These are phyloP conservation scores for Canis aureus DNA, from an alignment of 2,113 vertebrate species.

Conservation along the genomic window DNA sequence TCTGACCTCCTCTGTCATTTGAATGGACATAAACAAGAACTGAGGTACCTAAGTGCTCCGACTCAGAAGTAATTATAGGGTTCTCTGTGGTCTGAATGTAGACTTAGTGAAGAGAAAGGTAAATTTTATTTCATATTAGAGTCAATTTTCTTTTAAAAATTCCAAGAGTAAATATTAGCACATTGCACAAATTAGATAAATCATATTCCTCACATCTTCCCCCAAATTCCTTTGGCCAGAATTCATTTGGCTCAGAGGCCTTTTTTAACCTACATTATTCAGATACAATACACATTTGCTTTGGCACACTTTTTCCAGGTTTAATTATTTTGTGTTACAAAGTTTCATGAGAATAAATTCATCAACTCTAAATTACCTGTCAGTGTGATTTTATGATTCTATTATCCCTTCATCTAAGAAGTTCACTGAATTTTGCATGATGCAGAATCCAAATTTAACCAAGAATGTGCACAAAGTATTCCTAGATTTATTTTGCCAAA, in stretches of 20 bases:
- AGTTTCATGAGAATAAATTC: slow-evolving; percentile 43
- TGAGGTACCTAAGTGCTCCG: neutral
- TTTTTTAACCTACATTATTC: neutral
- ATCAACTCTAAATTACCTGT: slow-evolving; percentile 53
- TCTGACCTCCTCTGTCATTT: neutral
- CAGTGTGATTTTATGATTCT: neutral
- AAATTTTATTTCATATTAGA: neutral
- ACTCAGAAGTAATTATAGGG: neutral
- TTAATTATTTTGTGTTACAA: slow-evolving; percentile 25
- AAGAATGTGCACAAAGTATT: neutral
- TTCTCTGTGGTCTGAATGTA: neutral
- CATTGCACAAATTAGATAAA: neutral
- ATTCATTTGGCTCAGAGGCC: neutral
- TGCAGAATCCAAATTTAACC: neutral
- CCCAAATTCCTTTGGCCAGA: neutral
- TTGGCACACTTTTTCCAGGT: neutral
- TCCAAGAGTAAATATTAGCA: slow-evolving; percentile 31
- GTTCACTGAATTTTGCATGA: slow-evolving; percentile 3
- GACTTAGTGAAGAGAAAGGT: neutral
- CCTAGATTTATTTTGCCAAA: neutral
- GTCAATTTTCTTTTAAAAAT: neutral
- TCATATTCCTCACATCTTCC: neutral
- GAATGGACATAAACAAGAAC: neutral
- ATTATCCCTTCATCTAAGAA: slow-evolving; percentile 37
- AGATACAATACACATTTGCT: neutral